A percentile compares a stretch with the other conserved stretches of the same genome.
Evolutionary conservation across 2,888 invertebrate species (phyloP).

Genomic region (Masnerella sp.): DNA sequence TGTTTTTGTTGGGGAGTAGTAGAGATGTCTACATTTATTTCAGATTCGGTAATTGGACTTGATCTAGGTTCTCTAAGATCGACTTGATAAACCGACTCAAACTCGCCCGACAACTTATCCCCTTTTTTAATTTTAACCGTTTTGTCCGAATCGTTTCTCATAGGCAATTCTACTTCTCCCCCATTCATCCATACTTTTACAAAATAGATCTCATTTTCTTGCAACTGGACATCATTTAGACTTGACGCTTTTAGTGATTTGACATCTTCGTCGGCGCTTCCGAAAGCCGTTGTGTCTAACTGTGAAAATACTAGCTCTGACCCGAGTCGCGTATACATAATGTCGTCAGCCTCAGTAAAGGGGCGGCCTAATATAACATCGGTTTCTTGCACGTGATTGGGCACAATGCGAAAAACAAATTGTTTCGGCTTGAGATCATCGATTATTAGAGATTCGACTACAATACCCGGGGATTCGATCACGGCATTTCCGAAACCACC

Average conservation of each 20-base stretch:
- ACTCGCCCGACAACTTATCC: background rate
- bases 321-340: too few relatives aligned
- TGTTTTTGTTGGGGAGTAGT: background rate
- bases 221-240: too few relatives aligned
- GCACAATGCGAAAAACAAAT: background rate
- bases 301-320: too few relatives aligned
- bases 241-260: too few relatives aligned
- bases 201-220: too few relatives aligned
- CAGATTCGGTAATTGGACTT: background rate
- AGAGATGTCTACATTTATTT: background rate
- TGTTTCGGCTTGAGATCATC: conserved; percentile 5
- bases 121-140: background rate
- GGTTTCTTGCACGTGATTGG: background rate
- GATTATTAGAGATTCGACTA: background rate
- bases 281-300: too few relatives aligned
- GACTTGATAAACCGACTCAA: background rate
- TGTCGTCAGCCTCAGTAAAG: background rate
- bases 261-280: too few relatives aligned
- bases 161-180: background rate
- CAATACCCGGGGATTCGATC: conserved; percentile 20
- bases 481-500: conserved; percentile 14
- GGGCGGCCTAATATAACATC: background rate
- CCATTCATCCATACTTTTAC: background rate
- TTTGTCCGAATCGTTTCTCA: background rate
- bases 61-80: background rate